Evolutionary conservation across 2,888 invertebrate genomes (phyloP).

Genomic region (Ophonus ardosiacus): DNA sequence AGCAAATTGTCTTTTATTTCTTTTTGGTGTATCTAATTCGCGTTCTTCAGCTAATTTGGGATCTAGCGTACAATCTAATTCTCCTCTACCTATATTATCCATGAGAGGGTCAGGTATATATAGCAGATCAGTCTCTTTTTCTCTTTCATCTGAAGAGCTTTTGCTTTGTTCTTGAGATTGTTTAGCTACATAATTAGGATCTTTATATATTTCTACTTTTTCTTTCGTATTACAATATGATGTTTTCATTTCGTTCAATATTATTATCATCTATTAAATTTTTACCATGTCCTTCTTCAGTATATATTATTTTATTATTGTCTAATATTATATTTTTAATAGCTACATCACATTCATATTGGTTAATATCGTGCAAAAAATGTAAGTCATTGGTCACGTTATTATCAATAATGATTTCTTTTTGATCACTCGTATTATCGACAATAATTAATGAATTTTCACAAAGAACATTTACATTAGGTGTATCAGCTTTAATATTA

Average conservation of each 20-base stretch:
- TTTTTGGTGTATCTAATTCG: background rate
- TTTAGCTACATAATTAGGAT: background rate
- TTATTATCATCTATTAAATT: background rate
- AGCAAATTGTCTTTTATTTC: slow-evolving; percentile 3
- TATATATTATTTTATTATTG: background rate
- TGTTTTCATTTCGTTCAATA: background rate
- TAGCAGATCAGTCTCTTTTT: background rate
- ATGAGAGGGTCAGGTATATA: background rate
- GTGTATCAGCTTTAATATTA: background rate
- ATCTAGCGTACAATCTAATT: background rate
- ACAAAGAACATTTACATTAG: background rate
- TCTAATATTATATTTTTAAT: background rate
- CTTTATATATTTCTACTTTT: background rate
- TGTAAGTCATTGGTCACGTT: background rate
- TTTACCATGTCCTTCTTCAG: background rate
- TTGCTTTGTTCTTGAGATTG: background rate
- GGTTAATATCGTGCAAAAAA: background rate
- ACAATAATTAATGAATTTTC: background rate
- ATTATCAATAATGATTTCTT: background rate
- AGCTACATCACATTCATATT: background rate
- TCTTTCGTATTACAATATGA: background rate
- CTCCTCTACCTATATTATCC: background rate
- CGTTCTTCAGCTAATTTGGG: background rate
- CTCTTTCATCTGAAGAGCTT: background rate
- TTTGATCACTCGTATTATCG: background rate